Evolutionary conservation across 2,113 vertebrate species (phyloP).

Genomic region (Hiodon tergisus): DNA sequence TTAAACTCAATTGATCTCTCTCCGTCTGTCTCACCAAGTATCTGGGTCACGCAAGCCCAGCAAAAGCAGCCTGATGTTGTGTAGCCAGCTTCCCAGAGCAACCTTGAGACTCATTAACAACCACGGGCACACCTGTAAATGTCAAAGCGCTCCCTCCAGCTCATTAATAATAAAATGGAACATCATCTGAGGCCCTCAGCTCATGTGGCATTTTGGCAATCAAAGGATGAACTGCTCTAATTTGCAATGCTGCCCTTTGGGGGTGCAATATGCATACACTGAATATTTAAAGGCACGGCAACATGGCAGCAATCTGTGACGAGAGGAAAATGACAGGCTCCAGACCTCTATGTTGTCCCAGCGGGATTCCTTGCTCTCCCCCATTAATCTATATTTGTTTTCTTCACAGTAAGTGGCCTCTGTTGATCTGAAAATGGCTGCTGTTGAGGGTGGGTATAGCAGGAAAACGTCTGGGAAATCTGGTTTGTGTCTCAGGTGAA

Average conservation of each 20-base stretch:
- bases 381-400: no score
- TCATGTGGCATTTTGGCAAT: slow-evolving; percentile 59
- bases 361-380: no score
- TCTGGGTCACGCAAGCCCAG: not conserved
- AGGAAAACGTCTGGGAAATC: not conserved
- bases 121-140: slow-evolving; percentile 54
- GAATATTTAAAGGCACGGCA: slow-evolving; percentile 60
- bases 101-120: slow-evolving; percentile 55
- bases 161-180: slow-evolving; percentile 64
- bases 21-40: not conserved
- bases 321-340: slow-evolving; percentile 32
- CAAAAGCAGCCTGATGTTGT: slow-evolving; percentile 4
- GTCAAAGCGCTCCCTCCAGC: slow-evolving; percentile 52
- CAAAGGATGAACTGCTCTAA: slow-evolving; percentile 55
- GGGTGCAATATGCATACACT: slow-evolving; percentile 57
- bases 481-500: not conserved
- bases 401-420: not conserved
- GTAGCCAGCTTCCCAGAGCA: not conserved
- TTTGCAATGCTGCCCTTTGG: slow-evolving; percentile 57
- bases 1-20: not conserved
- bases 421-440: not conserved
- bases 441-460: not conserved
- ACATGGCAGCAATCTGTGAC: slow-evolving; percentile 50
- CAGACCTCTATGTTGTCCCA: not conserved
- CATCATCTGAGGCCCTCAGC: slow-evolving; percentile 51